phyloP scores from a whole-genome alignment of 2,888 invertebrate species.

The Nemotelus nigrinus region DNA sequence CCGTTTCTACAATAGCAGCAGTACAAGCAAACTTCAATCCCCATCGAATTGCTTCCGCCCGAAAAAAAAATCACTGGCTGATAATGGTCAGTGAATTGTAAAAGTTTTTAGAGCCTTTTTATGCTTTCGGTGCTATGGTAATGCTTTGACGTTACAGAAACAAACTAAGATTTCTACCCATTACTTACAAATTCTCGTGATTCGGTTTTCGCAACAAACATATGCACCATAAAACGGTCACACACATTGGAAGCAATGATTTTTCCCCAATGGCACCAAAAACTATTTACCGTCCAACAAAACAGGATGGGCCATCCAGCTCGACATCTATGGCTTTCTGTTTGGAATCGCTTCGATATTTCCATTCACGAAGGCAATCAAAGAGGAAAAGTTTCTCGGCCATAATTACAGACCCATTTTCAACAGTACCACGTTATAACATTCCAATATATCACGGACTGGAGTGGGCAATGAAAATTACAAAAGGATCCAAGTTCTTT shows the following conservation, averaged over 20 bases:
- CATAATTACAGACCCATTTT: slow-evolving; percentile 46
- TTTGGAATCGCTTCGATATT: neutral
- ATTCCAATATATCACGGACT: slow-evolving; percentile 48
- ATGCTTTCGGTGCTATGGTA: slow-evolving; percentile 7
- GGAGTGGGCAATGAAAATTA: slow-evolving; percentile 47
- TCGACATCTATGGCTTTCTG: no score
- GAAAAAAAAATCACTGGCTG: slow-evolving; percentile 8
- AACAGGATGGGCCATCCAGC: no score
- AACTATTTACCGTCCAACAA: no score
- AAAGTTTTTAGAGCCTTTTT: slow-evolving; percentile 38
- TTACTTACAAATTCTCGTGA: slow-evolving; percentile 27
- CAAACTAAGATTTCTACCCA: neutral
- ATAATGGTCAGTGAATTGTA: slow-evolving; percentile 34
- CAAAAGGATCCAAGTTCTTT: slow-evolving; percentile 47
- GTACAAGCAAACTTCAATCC: neutral
- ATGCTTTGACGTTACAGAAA: neutral
- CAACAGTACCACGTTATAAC: slow-evolving; percentile 46
- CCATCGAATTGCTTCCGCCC: neutral
- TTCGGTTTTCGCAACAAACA: slow-evolving; percentile 8
- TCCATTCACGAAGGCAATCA: neutral
- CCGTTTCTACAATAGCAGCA: neutral
- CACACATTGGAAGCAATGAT: slow-evolving; percentile 31
- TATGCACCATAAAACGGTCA: neutral
- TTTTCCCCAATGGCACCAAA: neutral
- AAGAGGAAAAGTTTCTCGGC: slow-evolving; percentile 45